Evolutionary conservation across 2,113 vertebrate species (phyloP), one percentile per base, ranked within the genome.

Genomic region (Romanogobio albipinnatus): DNA sequence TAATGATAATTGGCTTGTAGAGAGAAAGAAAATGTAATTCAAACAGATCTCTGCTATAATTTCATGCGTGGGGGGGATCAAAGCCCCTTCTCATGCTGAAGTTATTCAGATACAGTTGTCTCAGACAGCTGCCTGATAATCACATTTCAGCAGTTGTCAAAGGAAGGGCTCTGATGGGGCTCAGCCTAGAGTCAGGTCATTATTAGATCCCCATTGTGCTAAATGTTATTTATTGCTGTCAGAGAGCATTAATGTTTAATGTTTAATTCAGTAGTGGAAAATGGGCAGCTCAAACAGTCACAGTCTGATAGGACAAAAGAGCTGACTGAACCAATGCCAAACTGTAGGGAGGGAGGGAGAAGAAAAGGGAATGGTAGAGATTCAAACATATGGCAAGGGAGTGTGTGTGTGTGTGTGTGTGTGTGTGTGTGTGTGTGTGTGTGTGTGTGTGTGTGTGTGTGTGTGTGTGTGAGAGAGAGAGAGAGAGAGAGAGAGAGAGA

Each of bases 191-290:
- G 94, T 95, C 93, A 94, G 96, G 96, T 97, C 96, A 96, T 97
- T 97, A 97, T 97, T 96, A 97, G 95, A 96, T 97, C 94, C 95
- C 96, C 93, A 95, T 98, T 97, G 96, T 97, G 97, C 96, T 98
- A 96, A 96, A 97, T 96, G 95, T 96, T 97, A 97, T 98, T 98
- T 99, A 97, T 98, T 97, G 96, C 97, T 97, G 96, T 97, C 96
- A 96, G 95, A 96, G 94, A 90, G 94, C 95, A 97, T 97, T 88
- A 86, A 86, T 86, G 84, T 84, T 84, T 96, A 96, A 96, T 97
- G 96, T 97, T 97, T 98, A 96, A 97, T 97, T 97, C 95, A 95
- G 93, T 92, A 94, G 95, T 95, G 94, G 94, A 94, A 96, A 96
- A 94, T 94, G 94, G 95, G 93, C 93, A 93, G 92, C 90, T 93